Evolutionary conservation across 1,140 invertebrate species (phyloP), one percentile per base, ranked within the genome.

Genomic region (Heliconius congener): DNA sequence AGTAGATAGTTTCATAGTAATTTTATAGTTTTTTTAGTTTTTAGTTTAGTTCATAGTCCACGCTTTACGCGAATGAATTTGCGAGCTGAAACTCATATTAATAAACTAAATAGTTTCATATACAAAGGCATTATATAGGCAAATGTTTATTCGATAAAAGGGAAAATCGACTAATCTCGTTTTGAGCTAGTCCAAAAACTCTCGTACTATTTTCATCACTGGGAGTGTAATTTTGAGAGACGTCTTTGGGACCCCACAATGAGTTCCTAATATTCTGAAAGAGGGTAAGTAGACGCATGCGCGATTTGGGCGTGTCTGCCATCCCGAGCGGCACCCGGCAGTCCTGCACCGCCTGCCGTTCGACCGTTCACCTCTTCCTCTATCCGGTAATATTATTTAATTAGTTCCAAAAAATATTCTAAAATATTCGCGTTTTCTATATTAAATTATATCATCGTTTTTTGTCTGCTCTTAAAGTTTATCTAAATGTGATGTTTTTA

Each of bases 291-390:
- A 23, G 30, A 86, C 92, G 92, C 92, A 94, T 94, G 92, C 91
- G 92, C 85, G 85, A 81, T 82, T 84, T 87, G 92, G 92, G 92
- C 90, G 92, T 94, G 92, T 92, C 92, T 86, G 83, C 79, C 83
- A 79, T 75, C 83, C 78, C 85, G 77, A 85, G 81, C 85, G 82
- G 83, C 80, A 78, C 88, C 83, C 87, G 87, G 84, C 86, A 89
- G 88, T 91, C 82, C 85, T 87, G 86, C 86, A 84, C 82, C 86
- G 85, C 77, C 83, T 81, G 80, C 74, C 74, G 74, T 72, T 50
- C 86, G 81, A 66, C 81, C 73, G 80, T 79, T 77, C 83, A 74
- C 78, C 76, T 70, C 74, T 73, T 80, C 80, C 80, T 81, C 81
- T 82, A 79, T 75, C 78, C 81, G 90, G 89, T 92, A 92, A 92